Evolutionary conservation across 2,113 vertebrate species (phyloP), one percentile per base, ranked within the genome.

Genomic region (Cyprinodon tularosa): DNA sequence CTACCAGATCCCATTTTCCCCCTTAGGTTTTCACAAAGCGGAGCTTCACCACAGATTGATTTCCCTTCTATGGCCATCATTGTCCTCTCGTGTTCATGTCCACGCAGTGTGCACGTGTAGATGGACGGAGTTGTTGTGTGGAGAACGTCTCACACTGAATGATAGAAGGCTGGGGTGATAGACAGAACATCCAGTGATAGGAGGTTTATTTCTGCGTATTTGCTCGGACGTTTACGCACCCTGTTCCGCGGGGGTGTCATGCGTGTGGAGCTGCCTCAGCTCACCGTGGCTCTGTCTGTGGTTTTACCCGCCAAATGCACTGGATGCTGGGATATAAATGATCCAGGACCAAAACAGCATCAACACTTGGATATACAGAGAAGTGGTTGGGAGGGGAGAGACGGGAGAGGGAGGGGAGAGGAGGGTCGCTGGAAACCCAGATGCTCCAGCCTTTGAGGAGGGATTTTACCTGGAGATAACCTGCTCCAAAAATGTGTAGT

Each of bases 201-300:
- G 72, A 80, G 76, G 78, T 91, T 85, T 84, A 80, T 93, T 88
- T 85, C 72, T 81, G 59, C 53, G 59, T 74, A 36, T 65, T 92
- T 90, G 87, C 84, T 77, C 78, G 84, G 78, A 86, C 88, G 83
- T 74, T 67, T 74, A 72, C 77, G 63, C 75, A 94, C 91, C 93
- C 94, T 94, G 93, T 95, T 96, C 95, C 95, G 95, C 95, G 95
- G 95, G 91, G 95, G 94, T 95, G 94, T 94, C 92, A 93, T 95
- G 95, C 95, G 95, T 97, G 94, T 47, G 74, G 48, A 64, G 90
- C 91, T 53, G 89, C 91, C 93, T 93, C 93, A 85, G 93, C 93
- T 93, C 92, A 91, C 93, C 88, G 92, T 94, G 94, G 93, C 38
- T 95, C 94, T 94, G 53, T 57, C 59, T 93, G 89, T 93, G 90